phyloP scores from a whole-genome alignment of 1,140 invertebrate genomes.

The Achatina immaculata region DNA sequence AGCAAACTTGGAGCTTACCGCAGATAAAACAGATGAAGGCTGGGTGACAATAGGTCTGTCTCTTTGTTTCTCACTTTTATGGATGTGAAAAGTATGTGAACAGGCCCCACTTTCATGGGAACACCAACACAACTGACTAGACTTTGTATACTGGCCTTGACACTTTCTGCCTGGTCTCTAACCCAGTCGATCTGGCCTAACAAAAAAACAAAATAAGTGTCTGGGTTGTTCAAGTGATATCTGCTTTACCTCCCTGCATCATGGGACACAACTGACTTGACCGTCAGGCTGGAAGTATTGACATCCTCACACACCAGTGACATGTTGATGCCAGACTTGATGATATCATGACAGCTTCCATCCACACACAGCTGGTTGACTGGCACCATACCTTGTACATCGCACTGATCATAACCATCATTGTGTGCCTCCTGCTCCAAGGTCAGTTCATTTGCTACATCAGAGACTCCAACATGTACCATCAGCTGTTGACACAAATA shows the following conservation, averaged over 20 bases:
- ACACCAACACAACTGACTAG: too few relatives aligned
- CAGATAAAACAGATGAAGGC: too few relatives aligned
- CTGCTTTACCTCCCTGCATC: conserved; percentile 70
- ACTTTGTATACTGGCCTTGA: too few relatives aligned
- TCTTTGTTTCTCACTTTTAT: too few relatives aligned
- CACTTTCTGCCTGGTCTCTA: too few relatives aligned
- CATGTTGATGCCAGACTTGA: conserved; percentile 70
- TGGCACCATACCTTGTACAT: conserved; percentile 64
- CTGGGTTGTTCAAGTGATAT: too few relatives aligned
- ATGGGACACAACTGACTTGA: conserved; percentile 69
- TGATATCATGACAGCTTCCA: conserved; percentile 54
- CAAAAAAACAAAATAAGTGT: neutral
- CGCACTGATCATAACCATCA: conserved; percentile 68
- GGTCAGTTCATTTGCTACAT: conserved; percentile 71
- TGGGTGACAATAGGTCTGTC: too few relatives aligned
- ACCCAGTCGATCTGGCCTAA: neutral
- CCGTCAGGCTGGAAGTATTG: conserved; percentile 59
- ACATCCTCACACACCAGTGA: conserved; percentile 65
- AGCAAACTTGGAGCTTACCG: too few relatives aligned
- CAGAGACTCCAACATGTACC: conserved; percentile 74
- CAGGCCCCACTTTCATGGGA: too few relatives aligned
- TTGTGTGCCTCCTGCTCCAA: conserved; percentile 73
- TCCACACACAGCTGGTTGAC: conserved; percentile 62
- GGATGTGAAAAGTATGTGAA: too few relatives aligned
- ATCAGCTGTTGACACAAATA: conserved; percentile 64